Conservation (phyloP, 2,888 invertebrate species). For the Hetaerina titia region DNA sequence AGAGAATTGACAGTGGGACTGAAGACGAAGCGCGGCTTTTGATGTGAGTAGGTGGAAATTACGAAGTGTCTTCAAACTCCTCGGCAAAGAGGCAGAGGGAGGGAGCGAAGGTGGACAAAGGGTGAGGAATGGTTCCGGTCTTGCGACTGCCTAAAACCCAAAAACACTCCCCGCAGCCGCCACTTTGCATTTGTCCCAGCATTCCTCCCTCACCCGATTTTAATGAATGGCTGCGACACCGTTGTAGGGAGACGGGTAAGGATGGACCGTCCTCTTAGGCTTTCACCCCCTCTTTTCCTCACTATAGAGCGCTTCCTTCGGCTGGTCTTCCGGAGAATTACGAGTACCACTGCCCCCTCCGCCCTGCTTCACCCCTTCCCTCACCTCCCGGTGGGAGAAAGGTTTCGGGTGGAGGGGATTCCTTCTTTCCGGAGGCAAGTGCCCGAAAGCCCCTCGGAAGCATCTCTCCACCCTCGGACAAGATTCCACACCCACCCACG, state of each 20-base stretch:
- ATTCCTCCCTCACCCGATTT: background rate
- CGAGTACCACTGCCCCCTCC: background rate
- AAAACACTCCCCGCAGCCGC: background rate
- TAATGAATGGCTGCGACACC: background rate
- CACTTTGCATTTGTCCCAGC: background rate
- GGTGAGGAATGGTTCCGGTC: background rate
- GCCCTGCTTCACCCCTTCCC: too few relatives aligned
- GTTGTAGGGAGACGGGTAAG: background rate
- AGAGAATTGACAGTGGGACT: too few relatives aligned
- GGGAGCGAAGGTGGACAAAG: background rate
- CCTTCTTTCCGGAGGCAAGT: background rate
- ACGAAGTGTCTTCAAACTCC: too few relatives aligned
- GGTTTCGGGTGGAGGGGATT: background rate
- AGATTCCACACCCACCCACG: too few relatives aligned
- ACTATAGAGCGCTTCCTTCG: background rate
- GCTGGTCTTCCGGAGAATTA: constrained; percentile 3
- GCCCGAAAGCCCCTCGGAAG: background rate
- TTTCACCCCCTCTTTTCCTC: background rate
- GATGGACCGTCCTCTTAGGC: too few relatives aligned
- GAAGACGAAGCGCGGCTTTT: too few relatives aligned
- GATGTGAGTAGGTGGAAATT: too few relatives aligned
- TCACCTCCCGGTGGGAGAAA: background rate
- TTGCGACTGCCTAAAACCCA: background rate
- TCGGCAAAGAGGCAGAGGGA: background rate
- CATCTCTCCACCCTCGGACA: too few relatives aligned